phyloP scores from a whole-genome alignment of 1,140 invertebrate genomes.

The Trinorchestia longiramus region DNA sequence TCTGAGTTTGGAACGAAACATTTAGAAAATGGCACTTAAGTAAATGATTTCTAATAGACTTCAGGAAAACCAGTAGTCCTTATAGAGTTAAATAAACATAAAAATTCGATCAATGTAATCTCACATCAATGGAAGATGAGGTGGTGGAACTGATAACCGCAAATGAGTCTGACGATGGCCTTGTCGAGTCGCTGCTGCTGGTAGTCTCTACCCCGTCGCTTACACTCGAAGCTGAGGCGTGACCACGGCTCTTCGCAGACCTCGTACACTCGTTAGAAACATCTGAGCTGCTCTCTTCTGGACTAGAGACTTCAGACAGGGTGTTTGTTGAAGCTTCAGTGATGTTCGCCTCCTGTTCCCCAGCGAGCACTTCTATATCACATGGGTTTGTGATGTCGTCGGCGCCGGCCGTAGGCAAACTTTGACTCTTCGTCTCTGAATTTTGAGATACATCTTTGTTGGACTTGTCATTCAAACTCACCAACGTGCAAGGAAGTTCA shows the following conservation, averaged over 20 bases:
- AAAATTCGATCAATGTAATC: neutral
- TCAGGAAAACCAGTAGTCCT: too few relatives aligned
- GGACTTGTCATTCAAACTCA: neutral
- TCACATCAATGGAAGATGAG: slow-evolving; percentile 40
- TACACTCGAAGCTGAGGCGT: neutral
- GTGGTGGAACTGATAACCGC: neutral
- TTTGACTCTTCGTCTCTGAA: neutral
- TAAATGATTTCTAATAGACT: too few relatives aligned
- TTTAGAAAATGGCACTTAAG: too few relatives aligned
- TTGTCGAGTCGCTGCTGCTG: neutral
- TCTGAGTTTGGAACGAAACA: too few relatives aligned
- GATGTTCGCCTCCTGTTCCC: neutral
- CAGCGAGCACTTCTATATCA: neutral
- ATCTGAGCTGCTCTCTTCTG: neutral
- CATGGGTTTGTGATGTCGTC: neutral
- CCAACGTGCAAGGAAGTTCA: neutral
- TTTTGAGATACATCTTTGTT: neutral
- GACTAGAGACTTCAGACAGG: neutral
- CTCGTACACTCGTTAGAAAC: neutral
- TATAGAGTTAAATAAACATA: neutral
- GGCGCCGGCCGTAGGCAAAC: neutral
- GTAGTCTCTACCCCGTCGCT: neutral
- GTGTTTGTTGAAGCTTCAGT: neutral
- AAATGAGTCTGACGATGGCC: neutral
- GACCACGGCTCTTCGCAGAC: neutral